Conservation (phyloP, 2,113 vertebrate genomes). For the Eidolon helvum region DNA sequence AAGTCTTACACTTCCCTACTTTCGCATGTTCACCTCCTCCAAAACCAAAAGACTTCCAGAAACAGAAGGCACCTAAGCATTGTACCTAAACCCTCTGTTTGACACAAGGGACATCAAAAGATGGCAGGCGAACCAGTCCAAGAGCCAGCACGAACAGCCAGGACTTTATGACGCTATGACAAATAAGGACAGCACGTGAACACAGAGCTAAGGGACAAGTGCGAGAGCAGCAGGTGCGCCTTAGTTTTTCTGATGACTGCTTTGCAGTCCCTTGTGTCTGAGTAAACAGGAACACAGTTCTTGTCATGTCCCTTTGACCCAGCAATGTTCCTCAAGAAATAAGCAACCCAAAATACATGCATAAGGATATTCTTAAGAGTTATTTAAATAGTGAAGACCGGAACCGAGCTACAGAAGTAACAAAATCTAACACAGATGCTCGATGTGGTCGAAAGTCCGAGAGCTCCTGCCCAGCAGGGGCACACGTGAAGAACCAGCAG, state of each 20-base stretch:
- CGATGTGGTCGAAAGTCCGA: constrained; percentile 10
- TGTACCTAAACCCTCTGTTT: not conserved
- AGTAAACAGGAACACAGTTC: not conserved
- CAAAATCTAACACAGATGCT: not conserved
- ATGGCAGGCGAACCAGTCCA: not conserved
- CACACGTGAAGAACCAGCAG: not conserved
- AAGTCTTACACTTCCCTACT: not conserved
- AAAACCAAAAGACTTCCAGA: not conserved
- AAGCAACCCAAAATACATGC: not conserved
- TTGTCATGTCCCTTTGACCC: not conserved
- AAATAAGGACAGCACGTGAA: not conserved
- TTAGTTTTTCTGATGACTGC: not conserved
- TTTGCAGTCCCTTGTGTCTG: not conserved
- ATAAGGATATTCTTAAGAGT: not conserved
- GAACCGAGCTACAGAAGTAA: not conserved
- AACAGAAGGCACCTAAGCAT: not conserved
- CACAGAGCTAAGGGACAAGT: not conserved
- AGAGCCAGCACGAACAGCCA: not conserved
- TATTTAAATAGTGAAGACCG: not conserved
- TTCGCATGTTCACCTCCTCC: constrained; percentile 6
- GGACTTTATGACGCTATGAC: not conserved
- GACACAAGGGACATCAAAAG: not conserved
- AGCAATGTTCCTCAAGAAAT: not conserved
- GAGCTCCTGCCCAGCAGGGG: not conserved
- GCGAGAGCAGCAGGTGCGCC: not conserved